Conservation (phyloP, 2,888 invertebrate species). For the Eulithis prunata region DNA sequence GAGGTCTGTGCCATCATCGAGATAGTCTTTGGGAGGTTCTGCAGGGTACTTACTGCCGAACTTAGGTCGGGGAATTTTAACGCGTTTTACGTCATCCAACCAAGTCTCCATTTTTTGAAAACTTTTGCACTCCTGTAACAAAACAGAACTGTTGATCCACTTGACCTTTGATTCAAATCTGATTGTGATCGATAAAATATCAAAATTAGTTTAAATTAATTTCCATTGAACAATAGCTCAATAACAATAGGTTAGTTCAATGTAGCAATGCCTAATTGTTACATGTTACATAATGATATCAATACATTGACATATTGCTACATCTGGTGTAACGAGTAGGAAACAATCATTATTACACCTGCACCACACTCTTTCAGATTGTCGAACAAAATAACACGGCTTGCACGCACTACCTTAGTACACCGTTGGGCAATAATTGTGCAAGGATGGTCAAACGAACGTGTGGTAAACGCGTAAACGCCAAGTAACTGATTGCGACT, state of each 20-base stretch:
- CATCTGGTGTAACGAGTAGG: constrained; percentile 39
- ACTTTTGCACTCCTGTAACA: constrained; percentile 14
- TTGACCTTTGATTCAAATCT: constrained; percentile 1
- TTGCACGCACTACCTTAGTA: constrained; percentile 48
- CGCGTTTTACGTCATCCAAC: constrained; percentile 92
- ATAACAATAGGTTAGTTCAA: constrained; percentile 21
- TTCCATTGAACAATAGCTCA: constrained; percentile 1
- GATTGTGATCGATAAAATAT: background rate
- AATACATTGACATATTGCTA: constrained; percentile 28
- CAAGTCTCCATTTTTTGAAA: constrained; percentile 89
- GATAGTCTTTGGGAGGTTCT: constrained; percentile 92
- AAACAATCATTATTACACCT: constrained; percentile 49
- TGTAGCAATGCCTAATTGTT: constrained; percentile 35
- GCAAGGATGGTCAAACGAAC: constrained; percentile 65
- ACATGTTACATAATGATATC: constrained; percentile 27
- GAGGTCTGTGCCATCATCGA: constrained; percentile 85
- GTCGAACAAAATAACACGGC: constrained; percentile 49
- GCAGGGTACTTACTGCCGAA: constrained; percentile 88
- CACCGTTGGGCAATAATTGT: constrained; percentile 61
- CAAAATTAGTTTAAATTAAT: background rate
- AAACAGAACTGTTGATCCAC: background rate
- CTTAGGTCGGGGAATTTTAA: constrained; percentile 93
- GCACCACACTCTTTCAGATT: constrained; percentile 42
- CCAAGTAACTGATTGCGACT: constrained; percentile 50
- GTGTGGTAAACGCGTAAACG: constrained; percentile 43